A percentile compares a stretch with the other conserved stretches of the same genome.
Conservation (phyloP, 2,888 invertebrate genomes). For the Melanargia galathea region DNA sequence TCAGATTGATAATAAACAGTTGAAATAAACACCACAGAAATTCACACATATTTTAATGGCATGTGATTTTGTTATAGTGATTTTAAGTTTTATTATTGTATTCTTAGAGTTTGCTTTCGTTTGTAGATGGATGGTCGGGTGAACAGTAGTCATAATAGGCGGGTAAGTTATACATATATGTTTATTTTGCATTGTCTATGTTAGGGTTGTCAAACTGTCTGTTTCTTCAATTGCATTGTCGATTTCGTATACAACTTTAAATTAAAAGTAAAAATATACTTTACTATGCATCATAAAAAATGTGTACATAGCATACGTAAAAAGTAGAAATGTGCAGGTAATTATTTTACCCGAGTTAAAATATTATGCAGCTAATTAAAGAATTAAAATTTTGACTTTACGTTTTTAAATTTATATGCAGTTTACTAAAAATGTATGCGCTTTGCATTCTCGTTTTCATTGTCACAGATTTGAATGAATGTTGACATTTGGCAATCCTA, state of each 20-base stretch:
- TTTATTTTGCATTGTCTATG: constrained; percentile 47
- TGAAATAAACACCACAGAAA: not conserved
- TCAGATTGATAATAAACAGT: too few species aligned
- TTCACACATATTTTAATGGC: constrained; percentile 25
- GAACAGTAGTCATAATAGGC: constrained; percentile 82
- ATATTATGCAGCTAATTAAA: too few species aligned
- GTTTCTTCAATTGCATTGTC: too few species aligned
- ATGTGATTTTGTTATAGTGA: constrained; percentile 44
- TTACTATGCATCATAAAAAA: not conserved
- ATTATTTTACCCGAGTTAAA: too few species aligned
- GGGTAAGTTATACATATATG: constrained; percentile 73
- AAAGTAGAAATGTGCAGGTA: too few species aligned
- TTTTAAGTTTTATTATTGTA: constrained; percentile 55
- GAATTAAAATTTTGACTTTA: too few species aligned
- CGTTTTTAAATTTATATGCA: too few species aligned
- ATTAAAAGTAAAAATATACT: not conserved
- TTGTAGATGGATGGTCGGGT: constrained; percentile 83
- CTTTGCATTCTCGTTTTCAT: too few species aligned
- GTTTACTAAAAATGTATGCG: too few species aligned
- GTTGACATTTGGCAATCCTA: constrained; percentile 13
- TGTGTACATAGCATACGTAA: too few species aligned
- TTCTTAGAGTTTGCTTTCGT: constrained; percentile 78
- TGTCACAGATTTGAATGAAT: not conserved
- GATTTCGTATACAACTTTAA: not conserved
- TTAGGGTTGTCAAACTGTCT: constrained; percentile 14